Conservation (phyloP, 2,113 vertebrate species). For the Circaetus cinerascens region DNA sequence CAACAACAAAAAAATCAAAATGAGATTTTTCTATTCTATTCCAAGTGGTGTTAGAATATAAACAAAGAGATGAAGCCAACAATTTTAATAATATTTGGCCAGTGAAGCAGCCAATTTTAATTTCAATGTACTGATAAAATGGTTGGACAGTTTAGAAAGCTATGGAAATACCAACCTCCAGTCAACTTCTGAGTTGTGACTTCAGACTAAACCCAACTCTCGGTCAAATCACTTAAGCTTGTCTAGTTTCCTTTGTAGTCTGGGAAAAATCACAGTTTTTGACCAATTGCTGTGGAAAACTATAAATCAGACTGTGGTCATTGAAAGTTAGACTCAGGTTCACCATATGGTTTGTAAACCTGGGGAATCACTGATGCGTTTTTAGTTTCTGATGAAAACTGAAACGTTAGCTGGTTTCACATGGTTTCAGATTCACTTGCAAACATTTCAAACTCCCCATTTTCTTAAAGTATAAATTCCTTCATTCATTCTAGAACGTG, state of each 20-base stretch:
- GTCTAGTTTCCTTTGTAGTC: constrained; percentile 32
- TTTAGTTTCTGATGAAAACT: constrained; percentile 46
- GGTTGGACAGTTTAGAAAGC: not conserved
- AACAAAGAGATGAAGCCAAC: not conserved
- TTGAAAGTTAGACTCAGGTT: constrained; percentile 32
- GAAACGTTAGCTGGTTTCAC: constrained; percentile 44
- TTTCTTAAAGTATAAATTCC: constrained; percentile 1
- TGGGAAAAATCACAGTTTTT: constrained; percentile 23
- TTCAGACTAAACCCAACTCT: not conserved
- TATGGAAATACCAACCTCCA: not conserved
- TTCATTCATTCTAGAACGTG: not conserved
- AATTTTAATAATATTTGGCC: not conserved
- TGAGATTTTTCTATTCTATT: not conserved
- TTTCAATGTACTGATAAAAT: not conserved
- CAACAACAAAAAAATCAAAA: not conserved
- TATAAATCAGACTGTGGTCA: constrained; percentile 53
- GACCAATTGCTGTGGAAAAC: constrained; percentile 27
- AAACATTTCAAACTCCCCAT: not conserved
- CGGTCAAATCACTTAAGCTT: constrained; percentile 29
- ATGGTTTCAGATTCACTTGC: constrained; percentile 41
- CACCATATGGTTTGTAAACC: constrained; percentile 62
- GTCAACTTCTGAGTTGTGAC: not conserved
- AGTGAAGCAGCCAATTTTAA: not conserved
- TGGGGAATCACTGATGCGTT: constrained; percentile 36
- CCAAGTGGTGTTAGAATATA: not conserved